Conservation (phyloP, 1,140 invertebrate species). For the Leucophenga varia region DNA sequence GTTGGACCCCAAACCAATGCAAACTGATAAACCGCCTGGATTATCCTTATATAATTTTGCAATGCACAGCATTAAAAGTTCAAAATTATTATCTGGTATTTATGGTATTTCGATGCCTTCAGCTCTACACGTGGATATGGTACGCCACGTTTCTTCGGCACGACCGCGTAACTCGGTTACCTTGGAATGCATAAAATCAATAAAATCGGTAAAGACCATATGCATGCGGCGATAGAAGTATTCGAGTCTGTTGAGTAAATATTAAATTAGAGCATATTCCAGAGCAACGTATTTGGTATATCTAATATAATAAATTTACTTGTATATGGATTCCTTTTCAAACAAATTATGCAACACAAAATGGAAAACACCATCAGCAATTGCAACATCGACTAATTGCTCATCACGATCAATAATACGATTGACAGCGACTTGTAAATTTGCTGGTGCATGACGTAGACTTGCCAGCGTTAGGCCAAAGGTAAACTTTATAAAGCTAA, state of each 20-base stretch:
- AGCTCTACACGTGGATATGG: conserved; percentile 75
- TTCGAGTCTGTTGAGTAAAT: conserved; percentile 27
- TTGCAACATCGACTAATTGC: conserved; percentile 70
- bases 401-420: conserved; percentile 73
- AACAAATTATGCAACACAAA: conserved; percentile 74
- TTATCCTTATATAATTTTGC: conserved; percentile 78
- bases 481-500: conserved; percentile 75
- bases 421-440: conserved; percentile 28
- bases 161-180: conserved; percentile 71
- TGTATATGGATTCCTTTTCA: conserved; percentile 68
- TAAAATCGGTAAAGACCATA: conserved; percentile 86
- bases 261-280: background rate
- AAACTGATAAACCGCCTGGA: conserved; percentile 69
- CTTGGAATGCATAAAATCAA: conserved; percentile 89
- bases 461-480: conserved; percentile 80
- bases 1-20: conserved; percentile 77
- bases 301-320: conserved; percentile 59
- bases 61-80: conserved; percentile 77
- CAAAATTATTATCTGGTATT: conserved; percentile 77
- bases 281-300: background rate
- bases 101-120: conserved; percentile 80
- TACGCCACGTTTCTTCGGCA: conserved; percentile 86
- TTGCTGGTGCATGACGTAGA: conserved; percentile 60
- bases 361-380: conserved; percentile 79
- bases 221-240: conserved; percentile 86